Evolutionary conservation across 2,113 vertebrate genomes (phyloP).

Genomic region (Eublepharis macularius): DNA sequence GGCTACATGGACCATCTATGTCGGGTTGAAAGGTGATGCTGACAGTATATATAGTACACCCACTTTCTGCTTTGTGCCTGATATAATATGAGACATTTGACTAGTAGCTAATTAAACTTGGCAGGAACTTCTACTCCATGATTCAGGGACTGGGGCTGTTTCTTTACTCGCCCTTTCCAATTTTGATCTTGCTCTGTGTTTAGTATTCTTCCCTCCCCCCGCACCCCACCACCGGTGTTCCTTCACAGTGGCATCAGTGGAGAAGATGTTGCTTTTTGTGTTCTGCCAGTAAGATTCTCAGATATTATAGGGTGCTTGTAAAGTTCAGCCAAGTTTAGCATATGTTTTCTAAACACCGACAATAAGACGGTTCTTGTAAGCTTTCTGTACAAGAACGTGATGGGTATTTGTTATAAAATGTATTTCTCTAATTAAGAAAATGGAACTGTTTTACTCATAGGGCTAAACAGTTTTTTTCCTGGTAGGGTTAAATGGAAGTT

Average conservation of each 20-base stretch:
- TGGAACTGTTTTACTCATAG: background rate
- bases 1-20: too few species aligned
- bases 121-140: background rate
- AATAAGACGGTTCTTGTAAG: background rate
- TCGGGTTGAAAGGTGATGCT: too few species aligned
- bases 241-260: background rate
- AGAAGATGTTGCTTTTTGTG: background rate
- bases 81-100: background rate
- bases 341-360: background rate
- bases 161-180: too few species aligned
- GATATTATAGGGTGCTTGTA: background rate
- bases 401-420: background rate
- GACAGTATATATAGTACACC: background rate
- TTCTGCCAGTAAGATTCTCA: background rate
- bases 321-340: conserved; percentile 9
- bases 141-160: background rate
- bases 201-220: background rate
- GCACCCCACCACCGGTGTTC: background rate
- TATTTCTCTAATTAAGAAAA: background rate
- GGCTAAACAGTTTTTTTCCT: background rate
- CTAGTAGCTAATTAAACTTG: background rate
- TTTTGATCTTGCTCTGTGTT: background rate
- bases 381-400: background rate
- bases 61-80: background rate
- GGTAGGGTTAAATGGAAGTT: background rate